A percentile compares a stretch with the other conserved stretches of the same genome.
These are phyloP conservation scores for Marasmarcha lunaedactyla DNA, from an alignment of 2,888 invertebrate species.

Conservation along the genomic window DNA sequence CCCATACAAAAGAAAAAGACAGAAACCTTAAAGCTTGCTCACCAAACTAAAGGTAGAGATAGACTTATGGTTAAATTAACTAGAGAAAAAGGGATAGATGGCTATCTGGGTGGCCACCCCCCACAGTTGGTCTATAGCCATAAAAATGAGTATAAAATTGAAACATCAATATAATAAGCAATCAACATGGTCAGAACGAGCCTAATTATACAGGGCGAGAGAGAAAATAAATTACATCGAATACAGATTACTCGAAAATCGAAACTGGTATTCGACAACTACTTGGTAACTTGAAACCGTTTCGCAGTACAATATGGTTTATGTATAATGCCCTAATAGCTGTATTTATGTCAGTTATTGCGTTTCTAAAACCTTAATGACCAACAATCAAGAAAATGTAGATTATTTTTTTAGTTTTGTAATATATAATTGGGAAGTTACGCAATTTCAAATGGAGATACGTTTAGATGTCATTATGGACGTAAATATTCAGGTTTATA, in stretches of 20 bases:
- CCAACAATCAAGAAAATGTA: no score
- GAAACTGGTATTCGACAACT: slow-evolving; percentile 12
- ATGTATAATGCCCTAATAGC: no score
- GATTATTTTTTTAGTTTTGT: no score
- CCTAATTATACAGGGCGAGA: slow-evolving; percentile 63
- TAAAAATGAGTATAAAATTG: slow-evolving; percentile 71
- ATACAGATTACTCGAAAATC: slow-evolving; percentile 51
- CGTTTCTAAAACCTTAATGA: no score
- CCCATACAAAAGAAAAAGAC: slow-evolving; percentile 25
- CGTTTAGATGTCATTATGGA: no score
- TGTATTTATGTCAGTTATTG: no score
- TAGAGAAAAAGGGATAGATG: slow-evolving; percentile 30
- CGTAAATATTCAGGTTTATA: no score
- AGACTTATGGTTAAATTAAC: slow-evolving; percentile 22
- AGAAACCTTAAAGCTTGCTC: slow-evolving; percentile 28
- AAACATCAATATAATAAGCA: slow-evolving; percentile 72
- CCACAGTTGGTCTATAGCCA: slow-evolving; percentile 70
- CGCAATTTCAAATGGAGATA: no score
- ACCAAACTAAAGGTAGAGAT: slow-evolving; percentile 41
- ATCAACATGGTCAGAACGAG: slow-evolving; percentile 50
- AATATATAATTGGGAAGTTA: no score
- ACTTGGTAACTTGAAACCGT: background rate
- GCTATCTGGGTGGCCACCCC: slow-evolving; percentile 68
- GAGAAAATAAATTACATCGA: slow-evolving; percentile 57
- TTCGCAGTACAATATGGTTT: no score